Base-by-base conservation (phyloP, 1,140 invertebrate genomes). In the Apis cerana region DNA sequence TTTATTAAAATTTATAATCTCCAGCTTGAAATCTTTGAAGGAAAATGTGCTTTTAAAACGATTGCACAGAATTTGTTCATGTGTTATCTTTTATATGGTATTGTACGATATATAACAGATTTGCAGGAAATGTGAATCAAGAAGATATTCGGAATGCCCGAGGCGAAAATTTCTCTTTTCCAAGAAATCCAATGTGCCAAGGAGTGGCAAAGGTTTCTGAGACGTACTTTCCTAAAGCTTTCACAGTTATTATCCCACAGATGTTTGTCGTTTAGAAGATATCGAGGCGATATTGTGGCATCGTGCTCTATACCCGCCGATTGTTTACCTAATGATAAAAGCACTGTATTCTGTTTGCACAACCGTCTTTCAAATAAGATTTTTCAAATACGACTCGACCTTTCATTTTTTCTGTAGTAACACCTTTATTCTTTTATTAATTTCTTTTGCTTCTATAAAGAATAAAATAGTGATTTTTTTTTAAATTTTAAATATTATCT, bases 321-420 rank as follows among this genome's bases (percentile, higher is more conserved):
- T 89, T 93, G 92, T 93, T 93, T 93, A 91, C 87, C 89, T 79
- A 91, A 89, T 89, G 90, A 91, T 93, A 92, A 92, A 94, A 93
- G 91, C 92, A 80, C 78, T 78, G 75, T 86, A 76, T 84, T 87
- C 75, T 88, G 85, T 88, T 90, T 91, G 89, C 92, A 90, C 89
- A 86, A 82, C 85, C 88, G 88, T 86, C 86, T 90, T 87, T 88
- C 88, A 64, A 91, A 87, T 75, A 64, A 75, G 54, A 56, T 72
- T 58, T 58, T 72, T 72, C 70, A 58, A 71, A 72, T 21, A 33
- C 72, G 21, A 43, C 21, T 27, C 62, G 54, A 70, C 50, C 56
- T 58, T 64, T 56, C 72, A 13, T 72, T 21, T 74, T 33, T 62
- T 27, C 43, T 23, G 12, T 56, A 64, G 43, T 21, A 15, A 58